A percentile compares a stretch with the other conserved stretches of the same genome.
Conservation (phyloP, 2,797 vertebrate species). For the Hipposideros larvatus region DNA sequence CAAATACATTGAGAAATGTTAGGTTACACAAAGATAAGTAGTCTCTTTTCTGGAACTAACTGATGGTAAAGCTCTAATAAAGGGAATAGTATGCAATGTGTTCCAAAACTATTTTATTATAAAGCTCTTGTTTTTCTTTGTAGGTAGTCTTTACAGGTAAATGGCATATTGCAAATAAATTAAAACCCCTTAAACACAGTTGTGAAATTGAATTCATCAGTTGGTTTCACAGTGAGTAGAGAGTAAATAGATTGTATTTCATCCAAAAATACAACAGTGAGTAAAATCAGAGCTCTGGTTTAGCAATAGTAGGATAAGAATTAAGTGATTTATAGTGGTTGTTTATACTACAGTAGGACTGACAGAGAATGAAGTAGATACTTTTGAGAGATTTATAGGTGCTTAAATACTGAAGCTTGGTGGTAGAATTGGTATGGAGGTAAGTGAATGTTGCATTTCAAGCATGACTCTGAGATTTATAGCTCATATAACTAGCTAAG, state of each 20-base stretch:
- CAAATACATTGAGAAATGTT: neutral
- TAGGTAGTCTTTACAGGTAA: neutral
- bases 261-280: neutral
- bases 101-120: neutral
- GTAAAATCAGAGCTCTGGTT: neutral
- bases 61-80: neutral
- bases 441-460: neutral
- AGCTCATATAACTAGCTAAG: neutral
- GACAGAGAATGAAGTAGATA: neutral
- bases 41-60: neutral
- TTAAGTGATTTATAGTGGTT: neutral
- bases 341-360: neutral
- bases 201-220: conserved; percentile 29
- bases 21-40: neutral
- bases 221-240: neutral
- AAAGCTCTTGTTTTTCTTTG: neutral
- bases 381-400: neutral
- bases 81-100: neutral
- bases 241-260: neutral
- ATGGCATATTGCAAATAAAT: neutral
- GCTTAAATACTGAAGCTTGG: neutral
- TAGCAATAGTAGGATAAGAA: neutral
- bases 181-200: neutral
- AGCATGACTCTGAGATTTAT: neutral
- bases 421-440: neutral